These are phyloP conservation scores for Gryllus bimaculatus DNA, from an alignment of 1,140 invertebrate genomes.

Conservation along the genomic window DNA sequence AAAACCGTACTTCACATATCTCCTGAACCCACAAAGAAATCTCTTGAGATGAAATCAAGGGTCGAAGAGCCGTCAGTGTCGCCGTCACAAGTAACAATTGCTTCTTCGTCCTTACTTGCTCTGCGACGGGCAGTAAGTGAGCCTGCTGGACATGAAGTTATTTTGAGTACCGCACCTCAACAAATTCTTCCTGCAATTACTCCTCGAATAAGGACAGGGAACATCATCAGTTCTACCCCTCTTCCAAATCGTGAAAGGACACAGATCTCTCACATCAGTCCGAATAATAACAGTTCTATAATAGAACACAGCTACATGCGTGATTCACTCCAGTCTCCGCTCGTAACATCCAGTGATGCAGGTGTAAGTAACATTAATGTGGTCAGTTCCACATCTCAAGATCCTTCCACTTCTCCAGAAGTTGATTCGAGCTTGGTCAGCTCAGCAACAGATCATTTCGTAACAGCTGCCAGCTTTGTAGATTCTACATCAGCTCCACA, in stretches of 20 bases:
- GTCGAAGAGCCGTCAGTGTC: not conserved
- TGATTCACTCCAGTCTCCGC: conserved; percentile 18
- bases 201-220: not conserved
- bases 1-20: conserved; percentile 13
- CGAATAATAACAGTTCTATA: not conserved
- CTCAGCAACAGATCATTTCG: conserved; percentile 32
- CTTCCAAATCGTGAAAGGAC: conserved; percentile 7
- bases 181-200: not conserved
- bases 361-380: conserved; percentile 17
- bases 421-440: conserved; percentile 14
- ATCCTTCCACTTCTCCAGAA: not conserved
- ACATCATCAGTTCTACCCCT: conserved; percentile 14
- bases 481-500: conserved; percentile 33
- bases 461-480: conserved; percentile 30
- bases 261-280: not conserved
- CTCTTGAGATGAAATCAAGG: not conserved
- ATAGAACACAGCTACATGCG: not conserved
- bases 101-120: not conserved
- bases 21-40: not conserved
- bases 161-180: not conserved
- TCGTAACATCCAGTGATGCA: conserved; percentile 21
- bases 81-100: not conserved
- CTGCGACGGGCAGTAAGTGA: not conserved
- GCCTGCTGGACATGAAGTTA: not conserved
- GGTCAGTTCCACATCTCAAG: conserved; percentile 15